Evolutionary conservation across 2,113 vertebrate species (phyloP), one percentile per base, ranked within the genome.

Genomic region (Sylvietta virens): DNA sequence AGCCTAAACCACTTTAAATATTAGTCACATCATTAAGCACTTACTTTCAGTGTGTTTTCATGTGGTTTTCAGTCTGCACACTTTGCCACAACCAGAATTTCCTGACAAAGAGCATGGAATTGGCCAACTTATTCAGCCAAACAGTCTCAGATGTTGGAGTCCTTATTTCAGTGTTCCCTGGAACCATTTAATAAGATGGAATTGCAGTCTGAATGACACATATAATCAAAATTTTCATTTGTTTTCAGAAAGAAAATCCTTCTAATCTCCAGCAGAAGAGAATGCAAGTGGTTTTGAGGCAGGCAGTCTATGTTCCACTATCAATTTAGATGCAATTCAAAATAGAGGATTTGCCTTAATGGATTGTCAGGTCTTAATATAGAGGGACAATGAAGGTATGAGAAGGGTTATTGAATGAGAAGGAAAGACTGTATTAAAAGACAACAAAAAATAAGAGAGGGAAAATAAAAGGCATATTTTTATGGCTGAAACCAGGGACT

Each of bases 161-260:
- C 69, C 82, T 81, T 86, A 88, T 71, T 94, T 39, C 78, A 80
- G 35, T 37, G 88, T 67, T 89, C 66, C 70, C 94, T 95, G 86
- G 71, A 93, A 96, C 90, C 14, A 2, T 80, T 93, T 95, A 95
- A 94, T 93, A 95, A 94, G 83, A 87, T 23, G 79, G 80, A 93
- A 96, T 74, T 95, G 85, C 35, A 11, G 70, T 65, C 89, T 96
- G 93, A 97, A 92, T 94, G 90, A 82, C 90, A 93, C 54, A 76
- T 60, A 87, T 62, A 91, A 96, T 96, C 82, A 97, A 95, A 70
- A 92, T 88, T 92, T 86, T 94, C 94, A 90, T 92, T 94, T 95
- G 54, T 94, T 94, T 94, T 71, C 71, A 24, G 84, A 76, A 77
- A 70, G 69, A 77, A 85, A 92, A 94, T 54, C 92, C 85, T 57